These are phyloP conservation scores for Capra hircus DNA, from an alignment of 2,113 vertebrate species.

Conservation along the genomic window DNA sequence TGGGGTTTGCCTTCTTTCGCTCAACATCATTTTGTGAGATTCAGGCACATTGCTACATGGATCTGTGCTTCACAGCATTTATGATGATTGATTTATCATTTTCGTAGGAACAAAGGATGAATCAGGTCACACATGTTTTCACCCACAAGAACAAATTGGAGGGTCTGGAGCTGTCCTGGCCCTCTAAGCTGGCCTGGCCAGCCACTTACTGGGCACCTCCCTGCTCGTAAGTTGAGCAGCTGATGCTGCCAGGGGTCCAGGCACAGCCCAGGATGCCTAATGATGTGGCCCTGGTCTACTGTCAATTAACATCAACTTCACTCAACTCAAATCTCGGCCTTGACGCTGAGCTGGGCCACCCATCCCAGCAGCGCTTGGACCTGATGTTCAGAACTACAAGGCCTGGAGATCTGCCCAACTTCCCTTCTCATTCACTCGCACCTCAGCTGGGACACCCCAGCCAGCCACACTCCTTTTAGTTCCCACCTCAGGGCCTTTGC, in stretches of 20 bases:
- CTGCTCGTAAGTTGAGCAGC: neutral
- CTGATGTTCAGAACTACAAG: neutral
- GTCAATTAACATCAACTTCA: neutral
- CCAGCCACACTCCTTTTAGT: neutral
- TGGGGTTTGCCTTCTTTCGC: neutral
- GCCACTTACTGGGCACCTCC: neutral
- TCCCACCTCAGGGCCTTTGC: neutral
- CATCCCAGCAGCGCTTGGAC: neutral
- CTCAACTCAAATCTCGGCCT: neutral
- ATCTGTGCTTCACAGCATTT: neutral
- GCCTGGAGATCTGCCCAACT: neutral
- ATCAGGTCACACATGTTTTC: neutral
- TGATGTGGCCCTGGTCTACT: neutral
- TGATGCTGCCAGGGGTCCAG: neutral
- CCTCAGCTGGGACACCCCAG: neutral
- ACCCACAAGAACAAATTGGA: neutral
- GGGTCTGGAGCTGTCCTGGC: neutral
- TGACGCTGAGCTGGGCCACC: neutral
- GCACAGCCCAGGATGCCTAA: neutral
- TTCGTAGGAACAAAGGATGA: neutral
- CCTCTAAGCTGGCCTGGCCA: neutral
- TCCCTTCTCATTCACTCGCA: neutral
- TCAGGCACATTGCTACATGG: neutral
- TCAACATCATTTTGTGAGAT: neutral
- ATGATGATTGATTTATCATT: neutral